A percentile compares a stretch with the other conserved stretches of the same genome.
These are phyloP conservation scores for Pogonophryne albipinna DNA, from an alignment of 2,797 vertebrate genomes.

Conservation along the genomic window DNA sequence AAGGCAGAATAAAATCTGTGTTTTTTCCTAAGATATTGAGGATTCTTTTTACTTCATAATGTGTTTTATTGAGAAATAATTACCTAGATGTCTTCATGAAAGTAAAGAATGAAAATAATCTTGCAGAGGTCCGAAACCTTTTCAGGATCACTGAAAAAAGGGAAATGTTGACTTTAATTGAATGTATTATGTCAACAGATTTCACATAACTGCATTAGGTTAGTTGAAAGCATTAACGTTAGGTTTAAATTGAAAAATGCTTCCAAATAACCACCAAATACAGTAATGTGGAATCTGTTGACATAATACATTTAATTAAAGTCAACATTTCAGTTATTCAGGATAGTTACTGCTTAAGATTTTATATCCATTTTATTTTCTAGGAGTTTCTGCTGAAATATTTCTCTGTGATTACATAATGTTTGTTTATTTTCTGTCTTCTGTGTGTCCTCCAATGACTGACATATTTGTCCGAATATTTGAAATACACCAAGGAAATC, in stretches of 20 bases:
- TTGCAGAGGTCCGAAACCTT: neutral
- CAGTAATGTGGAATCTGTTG: too few species aligned
- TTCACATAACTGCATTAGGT: too few species aligned
- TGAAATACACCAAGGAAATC: neutral
- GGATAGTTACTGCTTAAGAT: neutral
- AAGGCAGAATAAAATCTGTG: constrained; percentile 24
- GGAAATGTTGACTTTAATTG: too few species aligned
- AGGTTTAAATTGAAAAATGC: too few species aligned
- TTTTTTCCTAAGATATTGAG: neutral
- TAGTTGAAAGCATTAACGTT: too few species aligned
- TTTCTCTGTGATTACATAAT: neutral
- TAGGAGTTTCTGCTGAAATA: neutral
- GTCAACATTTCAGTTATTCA: too few species aligned
- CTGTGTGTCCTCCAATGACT: neutral
- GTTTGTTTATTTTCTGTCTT: neutral
- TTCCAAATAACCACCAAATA: too few species aligned
- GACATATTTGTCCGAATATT: neutral
- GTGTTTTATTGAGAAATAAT: neutral
- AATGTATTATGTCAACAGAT: too few species aligned
- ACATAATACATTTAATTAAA: too few species aligned
- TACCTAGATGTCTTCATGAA: neutral
- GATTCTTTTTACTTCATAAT: neutral
- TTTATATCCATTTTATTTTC: neutral
- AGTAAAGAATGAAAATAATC: neutral
- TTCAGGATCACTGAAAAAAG: neutral